Evolutionary conservation across 2,797 vertebrate species (phyloP).

Genomic region (Myotis findleyi): DNA sequence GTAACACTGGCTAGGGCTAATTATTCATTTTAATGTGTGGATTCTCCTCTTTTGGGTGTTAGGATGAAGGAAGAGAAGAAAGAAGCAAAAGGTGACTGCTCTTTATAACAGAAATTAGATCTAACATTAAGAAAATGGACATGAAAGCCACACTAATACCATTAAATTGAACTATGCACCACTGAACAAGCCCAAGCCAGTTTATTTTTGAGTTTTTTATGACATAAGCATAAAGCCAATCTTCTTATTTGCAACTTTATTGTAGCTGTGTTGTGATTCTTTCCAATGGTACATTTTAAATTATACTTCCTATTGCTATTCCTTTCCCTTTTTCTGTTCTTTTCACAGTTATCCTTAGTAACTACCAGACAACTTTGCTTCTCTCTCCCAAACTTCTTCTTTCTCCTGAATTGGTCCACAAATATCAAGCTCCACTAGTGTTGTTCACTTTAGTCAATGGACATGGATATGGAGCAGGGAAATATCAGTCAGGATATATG

Average conservation of each 20-base stretch:
- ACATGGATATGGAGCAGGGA: not conserved
- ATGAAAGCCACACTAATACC: not conserved
- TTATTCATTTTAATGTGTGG: slow-evolving; percentile 54
- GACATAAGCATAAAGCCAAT: not conserved
- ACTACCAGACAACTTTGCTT: slow-evolving; percentile 27
- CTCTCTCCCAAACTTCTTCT: slow-evolving; percentile 53
- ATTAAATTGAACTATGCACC: not conserved
- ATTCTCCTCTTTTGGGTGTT: slow-evolving; percentile 60
- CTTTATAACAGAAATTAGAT: not conserved
- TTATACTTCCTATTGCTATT: not conserved
- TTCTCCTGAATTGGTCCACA: not conserved
- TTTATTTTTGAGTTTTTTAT: not conserved
- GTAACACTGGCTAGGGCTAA: not conserved
- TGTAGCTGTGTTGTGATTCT: not conserved
- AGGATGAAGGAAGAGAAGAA: slow-evolving; percentile 67
- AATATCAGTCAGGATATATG: not conserved
- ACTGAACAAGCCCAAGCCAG: not conserved
- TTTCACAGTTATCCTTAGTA: not conserved
- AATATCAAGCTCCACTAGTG: not conserved
- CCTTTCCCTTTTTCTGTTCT: not conserved
- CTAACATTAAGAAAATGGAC: not conserved
- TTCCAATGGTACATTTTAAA: slow-evolving; percentile 25
- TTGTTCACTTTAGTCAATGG: not conserved
- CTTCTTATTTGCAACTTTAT: slow-evolving; percentile 1
- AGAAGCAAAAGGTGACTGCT: slow-evolving; percentile 66